Evolutionary conservation across 2,113 vertebrate species (phyloP).

Genomic region (Pandion haliaetus): DNA sequence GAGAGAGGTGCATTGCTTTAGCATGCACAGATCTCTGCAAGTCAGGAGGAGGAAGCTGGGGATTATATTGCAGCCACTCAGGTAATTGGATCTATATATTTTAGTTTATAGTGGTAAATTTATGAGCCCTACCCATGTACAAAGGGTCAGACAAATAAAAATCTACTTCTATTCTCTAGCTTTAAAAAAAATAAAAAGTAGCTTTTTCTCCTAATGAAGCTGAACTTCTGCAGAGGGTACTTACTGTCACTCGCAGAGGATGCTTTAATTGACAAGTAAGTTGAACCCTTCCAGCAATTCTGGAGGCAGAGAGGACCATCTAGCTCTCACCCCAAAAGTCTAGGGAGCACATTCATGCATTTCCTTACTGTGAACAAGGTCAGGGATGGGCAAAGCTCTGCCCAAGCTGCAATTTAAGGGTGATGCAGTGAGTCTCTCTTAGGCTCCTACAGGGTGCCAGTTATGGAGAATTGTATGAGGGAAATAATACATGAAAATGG

Average conservation of each 20-base stretch:
- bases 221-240: not conserved
- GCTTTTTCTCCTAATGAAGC: not conserved
- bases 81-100: not conserved
- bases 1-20: not conserved
- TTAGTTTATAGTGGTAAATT: not conserved
- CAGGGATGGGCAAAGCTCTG: not conserved
- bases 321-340: not conserved
- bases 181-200: not conserved
- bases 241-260: not conserved
- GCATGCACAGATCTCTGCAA: not conserved
- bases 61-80: not conserved
- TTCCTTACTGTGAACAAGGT: not conserved
- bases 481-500: not conserved
- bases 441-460: too few relatives aligned
- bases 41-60: not conserved
- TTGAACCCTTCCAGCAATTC: not conserved
- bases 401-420: not conserved
- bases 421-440: not conserved
- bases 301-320: not conserved
- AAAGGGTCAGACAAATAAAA: not conserved
- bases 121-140: not conserved
- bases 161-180: not conserved
- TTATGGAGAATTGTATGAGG: fast-evolving
- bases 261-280: not conserved
- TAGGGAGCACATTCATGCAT: fast-evolving